Conservation (phyloP, 2,888 invertebrate genomes). For the Drosophila peninsularis region DNA sequence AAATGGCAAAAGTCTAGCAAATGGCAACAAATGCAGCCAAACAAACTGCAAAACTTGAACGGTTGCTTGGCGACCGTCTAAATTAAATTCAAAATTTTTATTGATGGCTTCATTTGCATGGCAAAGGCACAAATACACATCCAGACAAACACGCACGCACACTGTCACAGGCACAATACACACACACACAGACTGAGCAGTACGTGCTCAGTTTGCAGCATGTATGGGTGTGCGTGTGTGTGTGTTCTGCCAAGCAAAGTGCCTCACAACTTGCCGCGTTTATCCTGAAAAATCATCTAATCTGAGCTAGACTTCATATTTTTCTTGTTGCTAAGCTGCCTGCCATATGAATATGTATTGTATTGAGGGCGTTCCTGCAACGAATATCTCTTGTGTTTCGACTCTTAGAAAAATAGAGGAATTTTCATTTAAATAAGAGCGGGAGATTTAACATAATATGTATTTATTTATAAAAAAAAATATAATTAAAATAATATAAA, state of each 20-base stretch:
- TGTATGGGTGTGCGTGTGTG: slow-evolving; percentile 13
- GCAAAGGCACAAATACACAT: slow-evolving; percentile 34
- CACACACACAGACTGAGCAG: background rate
- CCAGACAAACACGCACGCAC: slow-evolving; percentile 1
- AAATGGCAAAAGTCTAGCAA: slow-evolving; percentile 33
- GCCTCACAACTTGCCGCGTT: slow-evolving; percentile 63
- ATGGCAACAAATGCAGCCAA: slow-evolving; percentile 51
- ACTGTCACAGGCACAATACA: slow-evolving; percentile 4
- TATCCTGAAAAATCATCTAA: slow-evolving; percentile 80
- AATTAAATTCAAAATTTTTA: slow-evolving; percentile 65
- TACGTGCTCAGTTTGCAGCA: slow-evolving; percentile 33
- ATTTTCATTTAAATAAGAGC: background rate
- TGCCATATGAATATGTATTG: slow-evolving; percentile 62
- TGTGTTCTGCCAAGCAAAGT: slow-evolving; percentile 42
- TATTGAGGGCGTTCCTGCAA: slow-evolving; percentile 20
- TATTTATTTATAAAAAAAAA: background rate
- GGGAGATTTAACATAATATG: too few species aligned
- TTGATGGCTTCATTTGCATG: slow-evolving; percentile 75
- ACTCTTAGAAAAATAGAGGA: background rate
- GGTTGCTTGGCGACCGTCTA: slow-evolving; percentile 49
- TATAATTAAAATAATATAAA: background rate
- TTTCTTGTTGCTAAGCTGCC: slow-evolving; percentile 75
- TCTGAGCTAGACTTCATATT: slow-evolving; percentile 78
- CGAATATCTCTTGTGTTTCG: background rate
- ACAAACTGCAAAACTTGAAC: slow-evolving; percentile 48